These are phyloP conservation scores for Ophiothrix spiculata DNA, from an alignment of 35 echinoderm and acorn worm species.

Conservation along the genomic window DNA sequence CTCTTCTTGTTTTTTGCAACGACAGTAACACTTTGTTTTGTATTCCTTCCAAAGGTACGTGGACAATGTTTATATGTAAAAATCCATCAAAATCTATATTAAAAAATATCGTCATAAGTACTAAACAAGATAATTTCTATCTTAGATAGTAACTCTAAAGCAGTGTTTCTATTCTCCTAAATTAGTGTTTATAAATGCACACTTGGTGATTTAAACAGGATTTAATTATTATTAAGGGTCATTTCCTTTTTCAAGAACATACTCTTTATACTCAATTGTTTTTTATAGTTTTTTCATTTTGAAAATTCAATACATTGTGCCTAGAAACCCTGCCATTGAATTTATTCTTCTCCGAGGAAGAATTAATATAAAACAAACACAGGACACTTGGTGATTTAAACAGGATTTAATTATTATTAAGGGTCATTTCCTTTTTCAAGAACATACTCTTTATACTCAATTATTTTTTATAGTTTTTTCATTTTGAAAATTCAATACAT, in stretches of 20 bases:
- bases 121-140: background rate
- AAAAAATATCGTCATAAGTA: too few relatives aligned
- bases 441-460: too few relatives aligned
- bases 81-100: background rate
- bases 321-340: too few relatives aligned
- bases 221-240: background rate
- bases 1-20: constrained; percentile 69
- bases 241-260: background rate
- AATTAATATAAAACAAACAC: too few relatives aligned
- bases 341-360: too few relatives aligned
- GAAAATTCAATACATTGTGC: too few relatives aligned
- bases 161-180: background rate
- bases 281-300: too few relatives aligned
- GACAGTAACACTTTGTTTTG: constrained; percentile 49
- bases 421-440: background rate
- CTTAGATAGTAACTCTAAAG: background rate
- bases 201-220: background rate
- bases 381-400: background rate
- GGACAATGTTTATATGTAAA: background rate
- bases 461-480: too few relatives aligned
- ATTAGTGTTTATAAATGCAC: background rate
- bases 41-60: constrained; percentile 64
- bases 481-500: too few relatives aligned
- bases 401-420: background rate
- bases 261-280: too few relatives aligned